A percentile compares a stretch with the other conserved stretches of the same genome.
Conservation (phyloP, 2,888 invertebrate genomes). For the Xylota segnis region DNA sequence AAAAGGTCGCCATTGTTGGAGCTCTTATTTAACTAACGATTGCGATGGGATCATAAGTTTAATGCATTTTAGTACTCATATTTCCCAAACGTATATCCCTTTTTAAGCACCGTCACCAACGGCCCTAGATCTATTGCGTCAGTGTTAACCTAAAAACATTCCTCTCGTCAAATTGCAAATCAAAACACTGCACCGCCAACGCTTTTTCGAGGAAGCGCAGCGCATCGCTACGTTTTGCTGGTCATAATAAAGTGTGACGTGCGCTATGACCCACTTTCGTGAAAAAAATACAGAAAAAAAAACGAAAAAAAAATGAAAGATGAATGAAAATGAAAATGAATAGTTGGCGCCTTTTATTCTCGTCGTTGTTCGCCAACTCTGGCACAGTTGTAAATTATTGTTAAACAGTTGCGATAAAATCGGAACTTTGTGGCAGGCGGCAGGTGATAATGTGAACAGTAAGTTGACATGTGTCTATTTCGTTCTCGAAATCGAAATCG, state of each 20-base stretch:
- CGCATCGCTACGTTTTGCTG: conserved; percentile 29
- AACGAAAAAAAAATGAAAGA: conserved; percentile 39
- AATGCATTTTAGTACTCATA: not conserved
- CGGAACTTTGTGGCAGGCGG: conserved; percentile 10
- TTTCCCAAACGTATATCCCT: not conserved
- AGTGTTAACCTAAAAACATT: not conserved
- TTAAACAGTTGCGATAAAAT: conserved; percentile 65
- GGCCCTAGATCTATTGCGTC: not conserved
- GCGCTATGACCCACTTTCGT: conserved; percentile 69
- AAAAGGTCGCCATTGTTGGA: no score
- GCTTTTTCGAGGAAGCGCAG: conserved; percentile 50
- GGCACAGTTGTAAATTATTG: conserved; percentile 30
- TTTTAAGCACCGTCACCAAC: not conserved
- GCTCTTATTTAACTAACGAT: no score
- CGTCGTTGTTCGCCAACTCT: not conserved
- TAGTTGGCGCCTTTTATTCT: conserved; percentile 27
- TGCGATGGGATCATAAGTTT: not conserved
- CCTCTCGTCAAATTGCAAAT: not conserved
- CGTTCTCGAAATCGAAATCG: conserved; percentile 63
- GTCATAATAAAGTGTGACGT: conserved; percentile 61
- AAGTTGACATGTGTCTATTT: conserved; percentile 72
- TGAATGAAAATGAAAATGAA: conserved; percentile 49
- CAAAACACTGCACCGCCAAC: conserved; percentile 7
- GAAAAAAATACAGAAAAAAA: conserved; percentile 12
- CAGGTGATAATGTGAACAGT: conserved; percentile 72